phyloP scores from a whole-genome alignment of 1,140 invertebrate genomes.

The Armadillidium nasatum region DNA sequence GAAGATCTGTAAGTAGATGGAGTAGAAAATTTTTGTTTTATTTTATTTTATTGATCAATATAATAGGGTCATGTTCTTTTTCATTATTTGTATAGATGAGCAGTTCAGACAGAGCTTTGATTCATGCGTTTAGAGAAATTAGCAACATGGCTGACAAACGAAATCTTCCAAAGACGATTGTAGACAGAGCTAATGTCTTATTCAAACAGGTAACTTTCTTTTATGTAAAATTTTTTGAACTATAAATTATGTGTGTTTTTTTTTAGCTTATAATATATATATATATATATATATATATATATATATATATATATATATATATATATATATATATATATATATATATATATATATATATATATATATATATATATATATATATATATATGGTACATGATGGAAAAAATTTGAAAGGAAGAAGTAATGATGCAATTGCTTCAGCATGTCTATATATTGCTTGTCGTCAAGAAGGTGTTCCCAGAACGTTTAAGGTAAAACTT shows the following conservation, averaged over 20 bases:
- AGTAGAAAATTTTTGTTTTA: too few relatives aligned
- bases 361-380: too few relatives aligned
- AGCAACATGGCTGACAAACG: constrained; percentile 96
- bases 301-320: too few relatives aligned
- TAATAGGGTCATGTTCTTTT: constrained; percentile 55
- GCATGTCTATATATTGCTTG: constrained; percentile 99
- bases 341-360: too few relatives aligned
- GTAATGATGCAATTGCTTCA: constrained; percentile 96
- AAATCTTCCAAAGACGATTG: constrained; percentile 90
- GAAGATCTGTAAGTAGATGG: constrained; percentile 63
- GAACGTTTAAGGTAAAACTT: constrained; percentile 83
- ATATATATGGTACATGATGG: constrained; percentile 80
- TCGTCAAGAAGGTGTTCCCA: constrained; percentile 93
- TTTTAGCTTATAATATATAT: too few relatives aligned
- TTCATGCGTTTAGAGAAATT: constrained; percentile 95
- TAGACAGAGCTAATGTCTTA: constrained; percentile 89
- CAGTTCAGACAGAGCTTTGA: constrained; percentile 86
- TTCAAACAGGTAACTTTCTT: constrained; percentile 72
- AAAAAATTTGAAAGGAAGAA: constrained; percentile 87
- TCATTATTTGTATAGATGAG: constrained; percentile 59
- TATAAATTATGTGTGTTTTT: too few relatives aligned
- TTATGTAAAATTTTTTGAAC: background rate
- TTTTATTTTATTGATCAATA: constrained; percentile 50
- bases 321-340: too few relatives aligned
- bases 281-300: too few relatives aligned